Evolutionary conservation across 2,113 vertebrate genomes (phyloP).

Genomic region (Melozone crissalis): DNA sequence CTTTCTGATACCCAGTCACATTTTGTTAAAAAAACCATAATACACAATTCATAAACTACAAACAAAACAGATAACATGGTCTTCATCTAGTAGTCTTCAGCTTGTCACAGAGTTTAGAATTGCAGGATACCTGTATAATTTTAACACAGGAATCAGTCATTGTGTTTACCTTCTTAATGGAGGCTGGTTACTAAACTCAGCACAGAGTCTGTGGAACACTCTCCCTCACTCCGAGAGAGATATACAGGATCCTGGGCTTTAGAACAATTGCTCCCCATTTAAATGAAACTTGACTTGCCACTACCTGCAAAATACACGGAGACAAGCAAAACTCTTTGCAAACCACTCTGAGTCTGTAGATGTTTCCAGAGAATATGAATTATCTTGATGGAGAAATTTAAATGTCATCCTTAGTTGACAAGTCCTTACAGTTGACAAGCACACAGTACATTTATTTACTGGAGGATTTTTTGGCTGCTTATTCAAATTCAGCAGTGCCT

Average conservation of each 20-base stretch:
- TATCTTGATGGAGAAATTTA: not conserved
- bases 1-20: not conserved
- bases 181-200: not conserved
- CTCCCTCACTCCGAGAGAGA: not conserved
- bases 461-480: not conserved
- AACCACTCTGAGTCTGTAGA: not conserved
- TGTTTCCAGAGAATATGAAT: not conserved
- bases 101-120: not conserved
- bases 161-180: not conserved
- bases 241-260: not conserved
- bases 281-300: not conserved
- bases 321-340: not conserved
- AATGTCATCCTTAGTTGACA: not conserved
- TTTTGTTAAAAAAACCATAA: fast-evolving
- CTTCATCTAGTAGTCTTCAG: not conserved
- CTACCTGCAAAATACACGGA: not conserved
- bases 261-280: not conserved
- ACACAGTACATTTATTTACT: fast-evolving
- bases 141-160: not conserved
- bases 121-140: not conserved
- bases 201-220: not conserved
- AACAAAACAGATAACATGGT: not conserved
- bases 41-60: not conserved
- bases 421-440: not conserved
- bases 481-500: not conserved